Conservation (phyloP, 2,888 invertebrate species). For the Danaus chrysippus region DNA sequence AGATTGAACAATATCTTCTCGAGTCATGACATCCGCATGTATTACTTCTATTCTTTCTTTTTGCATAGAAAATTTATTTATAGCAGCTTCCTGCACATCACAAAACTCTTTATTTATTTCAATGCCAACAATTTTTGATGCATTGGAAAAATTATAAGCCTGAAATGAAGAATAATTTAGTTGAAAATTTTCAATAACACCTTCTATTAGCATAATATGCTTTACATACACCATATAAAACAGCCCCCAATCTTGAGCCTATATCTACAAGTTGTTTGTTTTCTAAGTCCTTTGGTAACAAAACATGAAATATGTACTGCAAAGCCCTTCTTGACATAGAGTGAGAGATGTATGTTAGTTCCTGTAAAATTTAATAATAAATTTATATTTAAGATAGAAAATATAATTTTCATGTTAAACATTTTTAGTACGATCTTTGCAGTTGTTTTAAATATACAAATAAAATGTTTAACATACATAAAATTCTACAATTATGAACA, state of each 20-base stretch:
- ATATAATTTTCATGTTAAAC: too few relatives aligned
- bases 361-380: constrained; percentile 45
- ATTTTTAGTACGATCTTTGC: too few relatives aligned
- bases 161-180: constrained; percentile 49
- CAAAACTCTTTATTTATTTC: constrained; percentile 84
- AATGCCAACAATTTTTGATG: constrained; percentile 80
- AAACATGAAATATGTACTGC: constrained; percentile 80
- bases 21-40: constrained; percentile 78
- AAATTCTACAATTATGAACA: too few relatives aligned
- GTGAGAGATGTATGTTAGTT: constrained; percentile 81
- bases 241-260: constrained; percentile 84
- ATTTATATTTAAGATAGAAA: background rate
- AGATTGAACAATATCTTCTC: constrained; percentile 69
- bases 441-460: too few relatives aligned
- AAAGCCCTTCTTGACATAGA: constrained; percentile 81
- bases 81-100: constrained; percentile 78
- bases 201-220: constrained; percentile 7
- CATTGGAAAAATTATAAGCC: constrained; percentile 81
- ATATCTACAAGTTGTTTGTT: constrained; percentile 82
- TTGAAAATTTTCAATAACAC: constrained; percentile 6
- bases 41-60: constrained; percentile 74
- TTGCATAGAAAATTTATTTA: constrained; percentile 74
- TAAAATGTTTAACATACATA: too few relatives aligned
- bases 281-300: constrained; percentile 79
- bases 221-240: constrained; percentile 82